Evolutionary conservation across 1,140 invertebrate species (phyloP), one percentile per base, ranked within the genome.

Genomic region (Ceratosolen solmsi): DNA sequence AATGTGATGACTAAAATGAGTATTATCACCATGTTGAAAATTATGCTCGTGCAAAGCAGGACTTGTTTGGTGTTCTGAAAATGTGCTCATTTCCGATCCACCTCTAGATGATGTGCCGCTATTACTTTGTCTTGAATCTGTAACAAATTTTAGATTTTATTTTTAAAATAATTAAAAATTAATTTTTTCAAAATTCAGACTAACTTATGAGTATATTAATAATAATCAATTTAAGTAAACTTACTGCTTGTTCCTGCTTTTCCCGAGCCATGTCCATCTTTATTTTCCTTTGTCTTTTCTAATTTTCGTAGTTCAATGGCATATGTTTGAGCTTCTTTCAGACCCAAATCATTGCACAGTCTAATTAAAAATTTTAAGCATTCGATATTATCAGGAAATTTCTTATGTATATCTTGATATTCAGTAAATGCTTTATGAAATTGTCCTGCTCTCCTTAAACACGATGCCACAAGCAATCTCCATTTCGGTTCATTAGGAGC

Each of bases 301-400:
- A 95, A 93, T 87, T 96, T 95, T 86, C 96, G 96, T 85, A 98
- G 92, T 88, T 97, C 96, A 54, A 93, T 89, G 11, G 94, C 93
- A 88, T 97, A 99, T 27, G 96, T 94, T 83, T 94, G 93, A 8
- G 95, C 94, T 88, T 98, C 96, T 83, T 95, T 94, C 80, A 98
- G 91, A 5, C 97, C 96, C 49, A 97, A 91, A 92, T 97, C 98
- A 84, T 93, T 95, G 88, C 94, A 96, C 46, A 97, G 89, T 79
- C 96, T 93, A 20, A 98, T 94, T 68, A 99, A 92, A 86, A 97
- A 96, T 86, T 96, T 95, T 8, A 99, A 91, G 90, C 96, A 97
- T 87, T 97, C 96, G 3, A 95, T 93, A 90, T 97, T 97, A 36
- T 97, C 96, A 0, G 97, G 97, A 89, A 97, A 97, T 83, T 93